phyloP scores from a whole-genome alignment of 2,113 vertebrate genomes.

The Craseonycteris thonglongyai region DNA sequence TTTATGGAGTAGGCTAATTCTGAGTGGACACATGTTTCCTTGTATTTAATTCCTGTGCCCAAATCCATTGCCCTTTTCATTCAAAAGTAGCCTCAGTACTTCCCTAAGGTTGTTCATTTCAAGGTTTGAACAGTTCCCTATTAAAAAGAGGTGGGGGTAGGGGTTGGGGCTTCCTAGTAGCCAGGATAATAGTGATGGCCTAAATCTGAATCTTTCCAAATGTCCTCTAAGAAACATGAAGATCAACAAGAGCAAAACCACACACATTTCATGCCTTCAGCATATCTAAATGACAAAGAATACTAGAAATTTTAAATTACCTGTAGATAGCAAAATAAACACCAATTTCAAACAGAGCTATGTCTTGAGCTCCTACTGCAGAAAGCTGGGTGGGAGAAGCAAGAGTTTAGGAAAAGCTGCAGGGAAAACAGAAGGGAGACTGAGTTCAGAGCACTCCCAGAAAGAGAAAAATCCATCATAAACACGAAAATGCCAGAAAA shows the following conservation, averaged over 20 bases:
- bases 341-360: background rate
- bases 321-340: background rate
- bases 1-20: background rate
- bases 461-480: background rate
- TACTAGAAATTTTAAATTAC: background rate
- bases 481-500: background rate
- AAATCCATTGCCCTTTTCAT: background rate
- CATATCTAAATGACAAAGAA: background rate
- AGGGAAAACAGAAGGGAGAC: background rate
- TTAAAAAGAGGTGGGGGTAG: background rate
- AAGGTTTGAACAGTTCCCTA: background rate
- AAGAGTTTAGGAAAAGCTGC: background rate
- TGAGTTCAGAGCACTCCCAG: background rate
- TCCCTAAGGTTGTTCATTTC: background rate
- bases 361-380: background rate
- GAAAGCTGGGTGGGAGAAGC: background rate
- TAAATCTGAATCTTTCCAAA: background rate
- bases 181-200: background rate
- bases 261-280: too few relatives aligned
- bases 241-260: background rate
- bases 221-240: background rate
- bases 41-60: background rate
- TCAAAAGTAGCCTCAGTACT: background rate
- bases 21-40: background rate
- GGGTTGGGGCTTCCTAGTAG: background rate